Base-by-base conservation (phyloP, 1,140 invertebrate genomes). In the Monomorium pharaonis region DNA sequence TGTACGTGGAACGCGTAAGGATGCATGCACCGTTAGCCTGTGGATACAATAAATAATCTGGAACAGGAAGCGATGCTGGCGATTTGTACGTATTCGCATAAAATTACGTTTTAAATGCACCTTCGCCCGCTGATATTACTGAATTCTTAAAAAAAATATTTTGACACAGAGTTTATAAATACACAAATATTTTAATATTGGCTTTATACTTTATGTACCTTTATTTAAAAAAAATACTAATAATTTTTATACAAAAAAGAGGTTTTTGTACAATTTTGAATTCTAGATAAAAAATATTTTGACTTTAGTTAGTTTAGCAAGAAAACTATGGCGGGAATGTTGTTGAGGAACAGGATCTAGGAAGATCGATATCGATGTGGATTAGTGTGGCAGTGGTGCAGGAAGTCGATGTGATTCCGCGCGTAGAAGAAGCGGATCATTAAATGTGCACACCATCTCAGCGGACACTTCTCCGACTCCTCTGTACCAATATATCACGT, bases 321-420 rank as follows among this genome's bases (percentile, higher is more conserved):
- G 37, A 21, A 83, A 83, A 72, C 14, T 44, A 30, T 42, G n/a
- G 16, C 54, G 18, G n/a, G 47, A 80, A 54, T 69, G 62, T 37
- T 42, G 76, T 72, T 51, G 24, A 21, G 21, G 54, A 90, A 90
- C 83, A 90, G 83, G 89, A 91, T 91, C 87, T 91, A 87, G 74
- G 51, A 78, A 91, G 89, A 91, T 91, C 72, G 80, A 88, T 91
- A 91, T 91, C 90, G 89, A 91, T 91, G 89, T 91, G 87, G 90
- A 91, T 90, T 77, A 91, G 89, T 91, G 85, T 90, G 89, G 89
- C 90, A 91, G 81, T 90, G 86, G 88, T 90, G 76, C 89, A 80
- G 70, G 72, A 77, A 81, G 77, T 77, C 67, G 60, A 51, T 69
- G 44, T 33, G 83, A 60, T 44, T 72, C 72, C 54, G 85, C 37